These are phyloP conservation scores for Tenthredo scrophulariae DNA, from an alignment of 2,888 invertebrate species.

Conservation along the genomic window DNA sequence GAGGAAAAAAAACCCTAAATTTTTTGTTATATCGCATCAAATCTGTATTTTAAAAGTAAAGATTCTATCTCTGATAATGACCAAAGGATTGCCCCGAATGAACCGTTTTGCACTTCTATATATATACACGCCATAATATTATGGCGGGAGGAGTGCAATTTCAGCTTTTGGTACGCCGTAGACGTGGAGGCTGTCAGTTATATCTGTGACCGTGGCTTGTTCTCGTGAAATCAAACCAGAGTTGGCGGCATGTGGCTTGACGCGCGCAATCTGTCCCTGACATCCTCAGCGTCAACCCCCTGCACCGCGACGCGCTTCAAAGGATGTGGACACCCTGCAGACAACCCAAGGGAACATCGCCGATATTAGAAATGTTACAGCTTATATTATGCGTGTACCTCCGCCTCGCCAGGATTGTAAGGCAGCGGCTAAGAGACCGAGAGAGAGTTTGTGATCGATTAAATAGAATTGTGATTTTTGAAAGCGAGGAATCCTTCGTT, in stretches of 20 bases:
- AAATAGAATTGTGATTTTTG: not conserved
- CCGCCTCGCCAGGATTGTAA: not conserved
- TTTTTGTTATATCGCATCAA: not conserved
- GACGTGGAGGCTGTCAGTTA: constrained; percentile 45
- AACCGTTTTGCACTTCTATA: not conserved
- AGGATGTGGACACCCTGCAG: constrained; percentile 29
- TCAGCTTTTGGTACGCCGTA: not conserved
- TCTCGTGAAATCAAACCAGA: constrained; percentile 63
- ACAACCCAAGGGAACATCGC: constrained; percentile 51
- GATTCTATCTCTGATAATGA: not conserved
- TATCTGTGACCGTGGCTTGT: constrained; percentile 55
- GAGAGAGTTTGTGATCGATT: not conserved
- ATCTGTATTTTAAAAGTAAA: not conserved
- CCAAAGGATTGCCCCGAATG: not conserved
- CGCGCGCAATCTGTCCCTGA: constrained; percentile 73
- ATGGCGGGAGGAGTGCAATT: not conserved
- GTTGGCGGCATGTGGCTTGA: constrained; percentile 70
- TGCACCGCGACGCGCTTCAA: constrained; percentile 56
- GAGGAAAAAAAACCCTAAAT: not conserved
- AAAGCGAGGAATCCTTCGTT: not conserved
- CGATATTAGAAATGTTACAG: constrained; percentile 54
- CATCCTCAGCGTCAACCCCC: constrained; percentile 57
- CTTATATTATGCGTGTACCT: constrained; percentile 51
- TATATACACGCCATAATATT: not conserved
- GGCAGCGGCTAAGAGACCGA: not conserved